Conservation (phyloP, 2,888 invertebrate species). For the Eudasyphora cyanicolor region DNA sequence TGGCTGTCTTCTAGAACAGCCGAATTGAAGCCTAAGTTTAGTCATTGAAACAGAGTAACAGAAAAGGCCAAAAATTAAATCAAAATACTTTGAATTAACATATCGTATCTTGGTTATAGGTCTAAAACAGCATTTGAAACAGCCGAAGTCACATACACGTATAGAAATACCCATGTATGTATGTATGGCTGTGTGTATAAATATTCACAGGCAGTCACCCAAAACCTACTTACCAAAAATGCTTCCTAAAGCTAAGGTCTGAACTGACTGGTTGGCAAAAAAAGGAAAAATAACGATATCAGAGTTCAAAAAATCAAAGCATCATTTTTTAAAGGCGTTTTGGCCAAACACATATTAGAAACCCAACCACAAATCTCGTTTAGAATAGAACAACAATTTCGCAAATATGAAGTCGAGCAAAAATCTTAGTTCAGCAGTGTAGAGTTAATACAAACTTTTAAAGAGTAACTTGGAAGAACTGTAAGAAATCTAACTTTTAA, state of each 20-base stretch:
- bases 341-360: not conserved
- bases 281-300: conserved; percentile 52
- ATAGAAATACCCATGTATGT: too few relatives aligned
- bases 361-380: not conserved
- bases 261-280: not conserved
- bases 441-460: too few relatives aligned
- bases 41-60: conserved; percentile 61
- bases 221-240: conserved; percentile 57
- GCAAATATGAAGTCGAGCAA: too few relatives aligned
- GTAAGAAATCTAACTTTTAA: too few relatives aligned
- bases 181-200: too few relatives aligned
- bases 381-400: not conserved
- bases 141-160: conserved; percentile 8
- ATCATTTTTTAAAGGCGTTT: conserved; percentile 51
- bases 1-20: not conserved
- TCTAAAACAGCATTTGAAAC: conserved; percentile 6
- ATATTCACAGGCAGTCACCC: not conserved
- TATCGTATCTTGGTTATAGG: conserved; percentile 49
- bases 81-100: conserved; percentile 64
- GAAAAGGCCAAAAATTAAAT: conserved; percentile 59
- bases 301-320: conserved; percentile 62
- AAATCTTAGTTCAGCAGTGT: too few relatives aligned
- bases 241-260: conserved; percentile 38
- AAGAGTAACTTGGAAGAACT: too few relatives aligned
- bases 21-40: conserved; percentile 53